Percentiles rank a stretch among this genome's conserved stretches.
Evolutionary conservation across 1,140 invertebrate genomes (phyloP).

Genomic region (Cepaea nemoralis): DNA sequence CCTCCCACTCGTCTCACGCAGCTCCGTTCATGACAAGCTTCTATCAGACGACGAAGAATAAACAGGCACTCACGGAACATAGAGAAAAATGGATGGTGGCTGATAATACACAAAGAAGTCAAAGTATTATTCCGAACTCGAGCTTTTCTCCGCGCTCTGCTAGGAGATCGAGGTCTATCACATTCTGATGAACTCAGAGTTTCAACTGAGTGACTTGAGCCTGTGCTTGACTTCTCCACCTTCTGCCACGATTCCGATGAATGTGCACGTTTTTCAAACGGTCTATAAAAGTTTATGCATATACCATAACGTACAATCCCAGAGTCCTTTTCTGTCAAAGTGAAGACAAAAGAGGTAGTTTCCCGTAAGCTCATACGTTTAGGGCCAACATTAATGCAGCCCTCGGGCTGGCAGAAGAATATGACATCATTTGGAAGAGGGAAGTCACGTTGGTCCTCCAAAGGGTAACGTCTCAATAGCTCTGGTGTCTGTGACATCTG

Average conservation of each 20-base stretch:
- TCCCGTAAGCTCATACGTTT: constrained; percentile 81
- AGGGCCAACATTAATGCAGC: constrained; percentile 90
- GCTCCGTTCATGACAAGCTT: constrained; percentile 96
- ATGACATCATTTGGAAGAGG: constrained; percentile 96
- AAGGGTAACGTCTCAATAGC: constrained; percentile 86
- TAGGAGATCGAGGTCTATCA: constrained; percentile 59
- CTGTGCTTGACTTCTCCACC: constrained; percentile 45
- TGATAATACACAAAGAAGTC: constrained; percentile 96
- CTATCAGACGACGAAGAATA: constrained; percentile 93
- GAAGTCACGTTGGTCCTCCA: constrained; percentile 96
- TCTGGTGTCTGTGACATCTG: constrained; percentile 71
- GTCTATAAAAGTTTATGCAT: constrained; percentile 98
- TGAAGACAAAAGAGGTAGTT: constrained; percentile 97
- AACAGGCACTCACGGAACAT: constrained; percentile 97
- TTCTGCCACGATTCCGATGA: constrained; percentile 50
- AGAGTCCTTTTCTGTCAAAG: constrained; percentile 98
- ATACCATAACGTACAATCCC: constrained; percentile 86
- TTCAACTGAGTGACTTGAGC: constrained; percentile 54
- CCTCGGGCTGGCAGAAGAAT: constrained; percentile 99
- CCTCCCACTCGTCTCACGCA: constrained; percentile 87
- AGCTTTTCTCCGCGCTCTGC: constrained; percentile 58
- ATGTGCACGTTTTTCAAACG: constrained; percentile 78
- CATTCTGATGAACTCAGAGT: constrained; percentile 82
- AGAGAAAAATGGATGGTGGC: constrained; percentile 99
- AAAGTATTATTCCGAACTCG: constrained; percentile 80